phyloP scores from a whole-genome alignment of 2,113 vertebrate species.

The Nothoprocta pentlandii region DNA sequence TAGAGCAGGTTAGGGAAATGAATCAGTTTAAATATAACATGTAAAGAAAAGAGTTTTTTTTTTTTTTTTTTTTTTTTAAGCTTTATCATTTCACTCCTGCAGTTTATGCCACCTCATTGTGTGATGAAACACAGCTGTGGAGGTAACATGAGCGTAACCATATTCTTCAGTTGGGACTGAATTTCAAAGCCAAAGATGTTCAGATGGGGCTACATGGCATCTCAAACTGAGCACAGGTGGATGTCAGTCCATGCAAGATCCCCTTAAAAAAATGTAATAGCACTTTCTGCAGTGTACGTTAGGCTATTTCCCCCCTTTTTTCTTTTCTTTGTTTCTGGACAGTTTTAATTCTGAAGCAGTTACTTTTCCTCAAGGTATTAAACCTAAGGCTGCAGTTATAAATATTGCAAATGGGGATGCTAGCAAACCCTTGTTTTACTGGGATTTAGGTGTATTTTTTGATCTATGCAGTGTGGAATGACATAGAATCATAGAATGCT shows the following conservation, averaged over 20 bases:
- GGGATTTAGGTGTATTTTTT: neutral
- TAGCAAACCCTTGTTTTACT: neutral
- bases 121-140: neutral
- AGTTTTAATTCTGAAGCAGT: neutral
- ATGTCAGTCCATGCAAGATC: neutral
- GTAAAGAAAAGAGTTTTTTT: neutral
- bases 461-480: neutral
- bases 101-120: neutral
- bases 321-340: neutral
- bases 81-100: neutral
- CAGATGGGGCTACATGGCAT: neutral
- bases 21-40: neutral
- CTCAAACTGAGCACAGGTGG: neutral
- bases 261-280: neutral
- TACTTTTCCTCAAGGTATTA: neutral
- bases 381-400: neutral
- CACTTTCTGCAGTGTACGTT: neutral
- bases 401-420: neutral
- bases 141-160: neutral
- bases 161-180: neutral
- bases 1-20: neutral
- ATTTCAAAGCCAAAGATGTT: neutral
- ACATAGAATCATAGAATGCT: too few relatives aligned
- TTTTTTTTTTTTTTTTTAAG: neutral
- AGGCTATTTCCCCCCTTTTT: neutral